Base-by-base conservation (phyloP, 2,113 vertebrate species). In the Platichthys stellatus region DNA sequence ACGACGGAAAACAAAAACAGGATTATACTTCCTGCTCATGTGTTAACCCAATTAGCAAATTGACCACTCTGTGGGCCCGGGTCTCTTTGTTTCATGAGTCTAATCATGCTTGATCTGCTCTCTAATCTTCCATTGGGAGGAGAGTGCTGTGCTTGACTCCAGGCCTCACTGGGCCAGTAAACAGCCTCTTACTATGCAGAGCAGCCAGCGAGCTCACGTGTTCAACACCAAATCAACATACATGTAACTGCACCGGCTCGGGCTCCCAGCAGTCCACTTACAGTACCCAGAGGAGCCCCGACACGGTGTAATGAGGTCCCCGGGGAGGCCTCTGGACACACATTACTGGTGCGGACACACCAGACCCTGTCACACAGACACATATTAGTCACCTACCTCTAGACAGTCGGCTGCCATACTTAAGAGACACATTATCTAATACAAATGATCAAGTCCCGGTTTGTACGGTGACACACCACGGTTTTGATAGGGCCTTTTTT, bases 181-280 rank as follows among this genome's bases (percentile, higher is more conserved):
- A 93, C 82, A 90, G 78, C 40, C 83, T 86, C 84, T 90, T 82
- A 74, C 77, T 71, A 90, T 93, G 90, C 89, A 89, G 75, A 89
- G 74, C 88, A 86, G 65, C 71, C 73, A 53, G 72, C 18, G n/a
- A 31, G 58, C 64, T 76, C 28, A 43, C 73, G 63, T 74, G 80
- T 82, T 89, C 62, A 3, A 51, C 56, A 83, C 83, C 79, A 67
- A 66, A 87, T 84, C 88, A 65, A 85, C 82, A 68, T 74, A 69
- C 76, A 62, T 63, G 64, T 70, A 53, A 61, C 69, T 76, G 57
- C 59, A 71, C 78, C 15, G 72, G 67, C 65, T 64, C 60, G 60
- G 70, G 71, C 69, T 83, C 78, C 83, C 83, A 78, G 59, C 14
- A 71, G 72, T 86, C 81, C 69, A 76, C 76, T 82, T 85, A 87